These are phyloP conservation scores for Dynastes hyllus DNA, from an alignment of 2,888 invertebrate species.

Conservation along the genomic window DNA sequence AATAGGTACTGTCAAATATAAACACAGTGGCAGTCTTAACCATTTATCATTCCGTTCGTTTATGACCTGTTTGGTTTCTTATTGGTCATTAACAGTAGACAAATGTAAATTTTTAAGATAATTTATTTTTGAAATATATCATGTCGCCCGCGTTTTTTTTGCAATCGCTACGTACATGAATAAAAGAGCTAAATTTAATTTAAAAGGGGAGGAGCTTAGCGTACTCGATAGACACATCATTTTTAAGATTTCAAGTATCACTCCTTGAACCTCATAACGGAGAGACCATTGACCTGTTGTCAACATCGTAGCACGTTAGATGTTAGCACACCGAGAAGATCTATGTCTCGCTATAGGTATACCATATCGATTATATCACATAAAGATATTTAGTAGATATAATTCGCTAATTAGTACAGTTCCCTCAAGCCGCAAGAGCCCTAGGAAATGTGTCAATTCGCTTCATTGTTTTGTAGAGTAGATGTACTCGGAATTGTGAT, in stretches of 20 bases:
- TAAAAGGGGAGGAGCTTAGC: conserved; percentile 4
- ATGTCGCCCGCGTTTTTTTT: conserved; percentile 1
- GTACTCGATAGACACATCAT: conserved; percentile 27
- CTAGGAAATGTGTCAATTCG: conserved; percentile 28
- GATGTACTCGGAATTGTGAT: background rate
- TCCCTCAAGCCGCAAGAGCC: conserved; percentile 13
- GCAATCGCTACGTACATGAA: background rate
- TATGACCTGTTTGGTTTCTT: conserved; percentile 17
- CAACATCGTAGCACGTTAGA: conserved; percentile 31
- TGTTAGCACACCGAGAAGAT: conserved; percentile 28
- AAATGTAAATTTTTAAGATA: conserved; percentile 25
- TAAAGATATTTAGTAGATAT: conserved; percentile 28
- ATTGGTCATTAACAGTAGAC: conserved; percentile 28
- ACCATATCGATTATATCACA: conserved; percentile 37
- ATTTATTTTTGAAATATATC: conserved; percentile 30
- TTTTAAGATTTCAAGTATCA: conserved; percentile 21
- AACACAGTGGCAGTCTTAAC: conserved; percentile 13
- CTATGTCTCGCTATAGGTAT: conserved; percentile 20
- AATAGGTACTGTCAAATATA: conserved; percentile 27
- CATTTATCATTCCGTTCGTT: conserved; percentile 28
- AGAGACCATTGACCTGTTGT: conserved; percentile 34
- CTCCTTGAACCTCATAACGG: conserved; percentile 6
- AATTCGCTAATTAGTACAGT: conserved; percentile 34
- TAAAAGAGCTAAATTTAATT: conserved; percentile 21
- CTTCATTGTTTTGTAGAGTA: conserved; percentile 4